phyloP scores from a whole-genome alignment of 2,797 vertebrate species.

The Mus spretus region DNA sequence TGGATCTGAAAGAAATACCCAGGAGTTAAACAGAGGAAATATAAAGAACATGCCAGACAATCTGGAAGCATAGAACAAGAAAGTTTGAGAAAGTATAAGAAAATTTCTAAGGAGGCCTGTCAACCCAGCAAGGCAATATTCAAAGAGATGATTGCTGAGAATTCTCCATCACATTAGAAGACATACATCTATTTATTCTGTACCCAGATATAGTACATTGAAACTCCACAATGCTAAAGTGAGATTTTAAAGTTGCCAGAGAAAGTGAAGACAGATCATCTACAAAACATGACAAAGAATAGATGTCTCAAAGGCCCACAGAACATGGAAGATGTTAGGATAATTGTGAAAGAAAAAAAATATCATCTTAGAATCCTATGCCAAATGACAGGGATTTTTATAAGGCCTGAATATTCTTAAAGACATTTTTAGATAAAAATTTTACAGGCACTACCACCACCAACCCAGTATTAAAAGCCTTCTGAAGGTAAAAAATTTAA shows the following conservation, averaged over 20 bases:
- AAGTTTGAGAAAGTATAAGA: background rate
- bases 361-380: conserved; percentile 16
- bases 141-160: conserved; percentile 17
- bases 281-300: background rate
- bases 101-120: background rate
- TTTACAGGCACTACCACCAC: background rate
- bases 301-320: background rate
- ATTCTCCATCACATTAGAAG: background rate
- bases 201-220: background rate
- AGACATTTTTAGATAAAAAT: conserved; percentile 49
- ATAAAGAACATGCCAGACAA: background rate
- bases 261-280: background rate
- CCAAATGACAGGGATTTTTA: background rate
- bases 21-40: conserved; percentile 1
- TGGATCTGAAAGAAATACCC: background rate
- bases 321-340: conserved; percentile 1
- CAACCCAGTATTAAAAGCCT: background rate
- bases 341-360: background rate
- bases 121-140: background rate
- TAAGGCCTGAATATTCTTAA: conserved; percentile 23
- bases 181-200: background rate
- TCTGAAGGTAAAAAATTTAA: conserved; percentile 5
- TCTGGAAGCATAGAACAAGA: background rate
- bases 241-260: conserved; percentile 41
- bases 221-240: conserved; percentile 21